Base-by-base conservation (phyloP, 2,888 invertebrate species). In the Spatulosminthurus flaviceps region DNA sequence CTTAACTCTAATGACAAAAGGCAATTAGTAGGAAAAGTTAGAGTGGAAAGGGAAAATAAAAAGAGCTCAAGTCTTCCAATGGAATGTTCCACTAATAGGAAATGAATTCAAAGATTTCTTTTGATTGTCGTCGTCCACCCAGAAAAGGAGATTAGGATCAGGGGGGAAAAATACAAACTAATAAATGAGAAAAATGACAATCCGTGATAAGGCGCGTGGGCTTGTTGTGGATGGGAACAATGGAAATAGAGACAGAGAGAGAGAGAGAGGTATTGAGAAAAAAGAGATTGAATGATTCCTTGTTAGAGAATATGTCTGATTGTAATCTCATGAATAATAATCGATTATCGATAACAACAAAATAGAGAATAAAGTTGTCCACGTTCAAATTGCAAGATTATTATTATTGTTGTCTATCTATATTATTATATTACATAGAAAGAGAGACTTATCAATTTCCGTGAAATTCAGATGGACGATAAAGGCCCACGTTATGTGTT, bases 401-500 rank as follows among this genome's bases (percentile, higher is more conserved):
- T 64, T 75, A 34, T 64, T 1, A 34, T 11, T 41, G n/a, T 51
- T n/a, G n/a, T n/a, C n/a, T n/a, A n/a, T n/a, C n/a, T n/a, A n/a
- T n/a, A n/a, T n/a, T n/a, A n/a, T n/a, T n/a, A n/a, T n/a, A n/a
- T n/a, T n/a, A n/a, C n/a, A n/a, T n/a, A n/a, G n/a, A n/a, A n/a
- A 51, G 71, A 61, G 41, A 66, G 13, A 41, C 64, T 75, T 75
- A 75, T 75, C 75, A 66, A 75, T 75, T 75, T 75, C 75, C 75
- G 75, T 75, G 75, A 75, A 61, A 75, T 42, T 21, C 34, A 75
- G 75, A 75, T 64, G 29, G 64, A 75, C 34, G 75, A 75, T 75
- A 28, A 61, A 74, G 41, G 43, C 51, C 51, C 7, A 51, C 51
- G 51, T 51, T 51, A n/a, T n/a, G n/a, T n/a, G 51, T 51, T 51